These are phyloP conservation scores for Drosophila sproati DNA, from an alignment of 1,140 invertebrate genomes.

Conservation along the genomic window DNA sequence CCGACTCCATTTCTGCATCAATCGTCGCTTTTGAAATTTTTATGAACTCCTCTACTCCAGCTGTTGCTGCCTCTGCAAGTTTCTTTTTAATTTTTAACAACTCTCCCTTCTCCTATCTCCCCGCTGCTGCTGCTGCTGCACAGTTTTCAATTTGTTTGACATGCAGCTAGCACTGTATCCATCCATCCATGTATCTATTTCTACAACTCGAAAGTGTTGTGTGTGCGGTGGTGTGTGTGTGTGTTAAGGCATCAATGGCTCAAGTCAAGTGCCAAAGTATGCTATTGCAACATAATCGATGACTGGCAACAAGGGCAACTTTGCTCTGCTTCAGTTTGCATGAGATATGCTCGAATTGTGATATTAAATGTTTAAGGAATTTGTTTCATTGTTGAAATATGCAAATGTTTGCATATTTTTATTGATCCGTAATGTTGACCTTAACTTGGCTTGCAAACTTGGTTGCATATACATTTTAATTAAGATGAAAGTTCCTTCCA, in stretches of 20 bases:
- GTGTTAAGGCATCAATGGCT: constrained; percentile 40
- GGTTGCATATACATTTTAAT: neutral
- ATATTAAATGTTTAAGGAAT: constrained; percentile 5
- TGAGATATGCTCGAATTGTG: constrained; percentile 1
- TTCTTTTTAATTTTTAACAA: constrained; percentile 46
- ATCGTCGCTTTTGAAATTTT: constrained; percentile 59
- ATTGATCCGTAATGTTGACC: neutral
- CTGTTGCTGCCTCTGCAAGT: constrained; percentile 35
- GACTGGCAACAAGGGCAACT: constrained; percentile 7
- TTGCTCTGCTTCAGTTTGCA: neutral
- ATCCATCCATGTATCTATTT: constrained; percentile 15
- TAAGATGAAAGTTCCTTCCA: too few species aligned
- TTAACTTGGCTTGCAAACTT: neutral
- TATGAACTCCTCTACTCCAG: constrained; percentile 41
- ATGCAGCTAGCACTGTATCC: constrained; percentile 36
- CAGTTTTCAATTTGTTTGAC: constrained; percentile 42
- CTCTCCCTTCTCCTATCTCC: neutral
- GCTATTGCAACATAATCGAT: constrained; percentile 40
- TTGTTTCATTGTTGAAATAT: neutral
- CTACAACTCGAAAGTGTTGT: neutral
- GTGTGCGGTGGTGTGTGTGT: neutral
- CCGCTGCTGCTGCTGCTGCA: constrained; percentile 7
- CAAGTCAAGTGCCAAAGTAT: constrained; percentile 48
- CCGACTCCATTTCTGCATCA: constrained; percentile 14
- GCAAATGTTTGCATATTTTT: constrained; percentile 12